Percentiles rank a stretch among this genome's conserved stretches.
phyloP scores from a whole-genome alignment of 2,888 invertebrate genomes.

The Noctua janthe region DNA sequence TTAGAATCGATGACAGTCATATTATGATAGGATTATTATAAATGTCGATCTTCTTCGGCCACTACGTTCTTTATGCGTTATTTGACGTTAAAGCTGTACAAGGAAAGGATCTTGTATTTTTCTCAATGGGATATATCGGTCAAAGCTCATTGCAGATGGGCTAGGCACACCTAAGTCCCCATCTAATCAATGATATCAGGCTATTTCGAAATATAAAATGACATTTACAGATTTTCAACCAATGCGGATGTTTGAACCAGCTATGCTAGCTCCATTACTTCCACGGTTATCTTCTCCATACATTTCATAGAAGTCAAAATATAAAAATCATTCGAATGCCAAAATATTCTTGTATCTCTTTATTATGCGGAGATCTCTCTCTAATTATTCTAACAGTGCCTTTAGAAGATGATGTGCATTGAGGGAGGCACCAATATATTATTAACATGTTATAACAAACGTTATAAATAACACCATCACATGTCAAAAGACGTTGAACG shows the following conservation, averaged over 20 bases:
- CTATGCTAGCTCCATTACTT: not conserved
- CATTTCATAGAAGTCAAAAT: not conserved
- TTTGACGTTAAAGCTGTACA: not conserved
- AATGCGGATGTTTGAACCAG: not conserved
- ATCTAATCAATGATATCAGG: not conserved
- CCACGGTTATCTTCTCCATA: not conserved
- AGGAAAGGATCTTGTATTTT: not conserved
- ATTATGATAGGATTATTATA: constrained; percentile 19
- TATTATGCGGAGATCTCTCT: not conserved
- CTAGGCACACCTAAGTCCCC: not conserved
- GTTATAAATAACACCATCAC: not conserved
- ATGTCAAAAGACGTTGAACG: constrained; percentile 14
- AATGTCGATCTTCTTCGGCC: constrained; percentile 7
- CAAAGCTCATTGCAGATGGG: not conserved
- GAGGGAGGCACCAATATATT: not conserved
- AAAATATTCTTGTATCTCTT: not conserved
- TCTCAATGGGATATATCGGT: not conserved
- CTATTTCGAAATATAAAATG: not conserved
- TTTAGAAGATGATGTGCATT: constrained; percentile 3
- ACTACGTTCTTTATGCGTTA: not conserved
- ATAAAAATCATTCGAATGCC: not conserved
- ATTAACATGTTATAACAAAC: not conserved
- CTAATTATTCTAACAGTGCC: not conserved
- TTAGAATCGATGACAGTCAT: constrained; percentile 34
- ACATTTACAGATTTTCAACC: not conserved